Conservation (phyloP, 1,140 invertebrate species). For the Nixonia krombeini region DNA sequence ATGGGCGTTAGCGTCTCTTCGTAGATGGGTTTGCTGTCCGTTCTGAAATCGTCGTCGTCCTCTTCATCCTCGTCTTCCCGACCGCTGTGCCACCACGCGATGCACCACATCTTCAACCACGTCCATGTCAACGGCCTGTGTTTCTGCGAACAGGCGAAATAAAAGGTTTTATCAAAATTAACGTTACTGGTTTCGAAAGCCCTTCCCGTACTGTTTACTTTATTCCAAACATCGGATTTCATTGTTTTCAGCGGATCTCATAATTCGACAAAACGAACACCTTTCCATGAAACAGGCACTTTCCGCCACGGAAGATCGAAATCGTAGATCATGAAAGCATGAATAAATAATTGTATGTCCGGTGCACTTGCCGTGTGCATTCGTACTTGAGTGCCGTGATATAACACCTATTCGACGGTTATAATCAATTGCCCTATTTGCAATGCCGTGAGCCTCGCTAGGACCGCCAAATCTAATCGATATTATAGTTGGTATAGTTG, state of each 20-base stretch:
- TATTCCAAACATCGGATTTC: neutral
- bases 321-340: conserved; percentile 18
- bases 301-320: no score
- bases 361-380: conserved; percentile 31
- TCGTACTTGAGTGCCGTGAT: conserved; percentile 22
- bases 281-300: neutral
- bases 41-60: conserved; percentile 76
- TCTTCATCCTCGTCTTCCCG: conserved; percentile 84
- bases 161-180: conserved; percentile 2
- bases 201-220: no score
- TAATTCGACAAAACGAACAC: no score
- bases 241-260: conserved; percentile 3
- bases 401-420: conserved; percentile 40
- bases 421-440: conserved; percentile 51
- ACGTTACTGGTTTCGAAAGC: no score
- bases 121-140: conserved; percentile 73
- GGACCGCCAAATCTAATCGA: conserved; percentile 34
- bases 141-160: conserved; percentile 58
- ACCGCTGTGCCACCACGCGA: conserved; percentile 89
- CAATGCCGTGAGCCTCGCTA: conserved; percentile 31
- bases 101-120: conserved; percentile 82
- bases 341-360: conserved; percentile 39
- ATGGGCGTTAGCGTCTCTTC: conserved; percentile 82
- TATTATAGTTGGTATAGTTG: conserved; percentile 48
- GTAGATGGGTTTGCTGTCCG: conserved; percentile 80